These are phyloP conservation scores for Aleiodes alternator DNA, from an alignment of 2,888 invertebrate species.

Conservation along the genomic window DNA sequence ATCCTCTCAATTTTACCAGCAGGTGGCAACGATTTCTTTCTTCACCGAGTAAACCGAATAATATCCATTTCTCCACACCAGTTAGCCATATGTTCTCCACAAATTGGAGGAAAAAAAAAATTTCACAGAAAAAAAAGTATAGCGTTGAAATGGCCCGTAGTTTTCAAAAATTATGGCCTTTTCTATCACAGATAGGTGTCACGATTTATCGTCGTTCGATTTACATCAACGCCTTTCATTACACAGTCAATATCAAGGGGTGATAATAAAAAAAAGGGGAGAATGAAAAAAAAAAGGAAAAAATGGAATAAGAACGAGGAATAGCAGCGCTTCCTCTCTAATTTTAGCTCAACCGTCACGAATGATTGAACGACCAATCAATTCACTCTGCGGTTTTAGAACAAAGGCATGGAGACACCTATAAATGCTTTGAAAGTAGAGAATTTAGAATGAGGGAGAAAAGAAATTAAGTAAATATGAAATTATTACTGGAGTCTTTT, in stretches of 20 bases:
- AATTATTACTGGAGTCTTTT: constrained; percentile 53
- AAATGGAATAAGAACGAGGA: background rate
- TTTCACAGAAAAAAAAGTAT: background rate
- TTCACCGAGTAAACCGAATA: constrained; percentile 1
- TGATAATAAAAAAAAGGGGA: constrained; percentile 1
- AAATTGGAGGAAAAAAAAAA: background rate
- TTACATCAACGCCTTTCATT: constrained; percentile 39
- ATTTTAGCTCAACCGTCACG: constrained; percentile 36
- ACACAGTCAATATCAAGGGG: constrained; percentile 18
- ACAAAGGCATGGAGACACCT: constrained; percentile 9
- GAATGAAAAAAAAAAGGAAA: background rate
- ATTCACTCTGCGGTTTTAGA: constrained; percentile 35
- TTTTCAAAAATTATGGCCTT: background rate
- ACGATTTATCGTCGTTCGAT: constrained; percentile 36
- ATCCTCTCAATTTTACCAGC: background rate
- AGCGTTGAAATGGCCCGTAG: constrained; percentile 11
- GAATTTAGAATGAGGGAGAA: constrained; percentile 24
- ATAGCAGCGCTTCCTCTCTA: constrained; percentile 26
- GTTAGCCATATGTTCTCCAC: constrained; percentile 17
- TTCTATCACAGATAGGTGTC: background rate
- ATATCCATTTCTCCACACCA: constrained; percentile 1
- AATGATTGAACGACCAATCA: constrained; percentile 51
- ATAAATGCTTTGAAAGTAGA: constrained; percentile 18
- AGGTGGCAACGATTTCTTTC: constrained; percentile 18
- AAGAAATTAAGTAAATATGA: constrained; percentile 45